phyloP scores from a whole-genome alignment of 2,113 vertebrate genomes.

The Dipodomys merriami region DNA sequence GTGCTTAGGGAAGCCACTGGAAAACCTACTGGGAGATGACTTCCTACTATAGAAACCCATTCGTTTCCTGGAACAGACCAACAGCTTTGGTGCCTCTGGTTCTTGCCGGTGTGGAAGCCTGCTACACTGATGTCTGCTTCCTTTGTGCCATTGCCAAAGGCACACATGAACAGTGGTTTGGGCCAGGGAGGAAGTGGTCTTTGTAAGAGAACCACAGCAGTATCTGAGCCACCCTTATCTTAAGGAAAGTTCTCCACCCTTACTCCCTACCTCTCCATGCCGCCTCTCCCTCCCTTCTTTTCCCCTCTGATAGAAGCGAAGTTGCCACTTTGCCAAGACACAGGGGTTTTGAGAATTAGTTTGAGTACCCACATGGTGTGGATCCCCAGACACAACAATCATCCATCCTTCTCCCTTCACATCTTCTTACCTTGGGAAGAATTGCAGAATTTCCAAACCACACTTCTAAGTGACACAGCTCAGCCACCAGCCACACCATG shows the following conservation, averaged over 20 bases:
- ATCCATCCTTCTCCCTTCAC: too few species aligned
- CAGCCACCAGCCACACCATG: neutral
- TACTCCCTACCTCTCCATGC: neutral
- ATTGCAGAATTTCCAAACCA: neutral
- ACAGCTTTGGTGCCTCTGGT: neutral
- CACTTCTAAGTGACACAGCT: neutral
- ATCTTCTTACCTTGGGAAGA: neutral
- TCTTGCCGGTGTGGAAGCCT: neutral
- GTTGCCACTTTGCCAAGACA: neutral
- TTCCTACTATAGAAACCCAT: neutral
- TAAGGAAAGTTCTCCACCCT: neutral
- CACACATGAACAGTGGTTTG: too few species aligned
- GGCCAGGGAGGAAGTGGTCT: slow-evolving; percentile 32
- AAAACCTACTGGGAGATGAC: neutral
- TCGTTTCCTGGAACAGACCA: neutral
- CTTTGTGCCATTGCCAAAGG: neutral
- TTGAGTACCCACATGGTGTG: too few species aligned
- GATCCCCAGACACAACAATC: neutral
- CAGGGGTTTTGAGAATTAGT: neutral
- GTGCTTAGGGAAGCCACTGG: neutral
- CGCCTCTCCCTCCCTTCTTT: neutral
- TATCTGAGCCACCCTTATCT: neutral
- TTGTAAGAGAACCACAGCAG: neutral
- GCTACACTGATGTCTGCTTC: too few species aligned
- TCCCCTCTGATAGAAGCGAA: neutral